A percentile compares a stretch with the other conserved stretches of the same genome.
Evolutionary conservation across 2,797 vertebrate genomes (phyloP).

Genomic region (Eulemur rubriventer): DNA sequence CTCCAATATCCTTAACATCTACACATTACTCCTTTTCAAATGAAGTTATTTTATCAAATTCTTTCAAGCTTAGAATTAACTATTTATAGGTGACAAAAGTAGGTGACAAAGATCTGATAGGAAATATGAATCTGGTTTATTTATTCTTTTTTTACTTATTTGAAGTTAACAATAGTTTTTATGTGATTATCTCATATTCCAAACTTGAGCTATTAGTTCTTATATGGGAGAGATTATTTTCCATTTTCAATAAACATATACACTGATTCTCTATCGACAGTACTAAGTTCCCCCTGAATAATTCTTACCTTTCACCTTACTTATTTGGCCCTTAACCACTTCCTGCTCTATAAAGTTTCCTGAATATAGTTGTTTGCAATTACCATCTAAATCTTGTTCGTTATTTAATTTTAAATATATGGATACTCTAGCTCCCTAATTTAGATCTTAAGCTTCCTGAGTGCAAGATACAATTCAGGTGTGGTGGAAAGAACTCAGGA

Average conservation of each 20-base stretch:
- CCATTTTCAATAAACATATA: not conserved
- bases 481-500: not conserved
- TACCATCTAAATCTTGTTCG: not conserved
- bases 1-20: constrained; percentile 45
- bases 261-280: not conserved
- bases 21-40: not conserved
- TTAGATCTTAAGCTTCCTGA: not conserved
- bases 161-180: constrained; percentile 53
- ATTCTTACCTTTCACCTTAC: not conserved
- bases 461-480: not conserved
- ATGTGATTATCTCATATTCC: constrained; percentile 25
- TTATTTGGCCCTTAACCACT: not conserved
- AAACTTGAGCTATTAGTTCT: not conserved
- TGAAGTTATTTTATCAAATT: constrained; percentile 51
- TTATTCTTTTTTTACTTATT: constrained; percentile 58
- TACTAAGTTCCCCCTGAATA: not conserved
- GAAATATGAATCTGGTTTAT: not conserved
- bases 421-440: not conserved
- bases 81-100: not conserved
- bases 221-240: constrained; percentile 26
- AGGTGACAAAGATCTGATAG: not conserved
- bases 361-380: not conserved
- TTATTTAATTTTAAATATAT: not conserved
- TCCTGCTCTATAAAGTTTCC: not conserved
- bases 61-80: constrained; percentile 47